A percentile compares a stretch with the other conserved stretches of the same genome.
Evolutionary conservation across 2,113 vertebrate genomes (phyloP).

Genomic region (Chionodraco myersi): DNA sequence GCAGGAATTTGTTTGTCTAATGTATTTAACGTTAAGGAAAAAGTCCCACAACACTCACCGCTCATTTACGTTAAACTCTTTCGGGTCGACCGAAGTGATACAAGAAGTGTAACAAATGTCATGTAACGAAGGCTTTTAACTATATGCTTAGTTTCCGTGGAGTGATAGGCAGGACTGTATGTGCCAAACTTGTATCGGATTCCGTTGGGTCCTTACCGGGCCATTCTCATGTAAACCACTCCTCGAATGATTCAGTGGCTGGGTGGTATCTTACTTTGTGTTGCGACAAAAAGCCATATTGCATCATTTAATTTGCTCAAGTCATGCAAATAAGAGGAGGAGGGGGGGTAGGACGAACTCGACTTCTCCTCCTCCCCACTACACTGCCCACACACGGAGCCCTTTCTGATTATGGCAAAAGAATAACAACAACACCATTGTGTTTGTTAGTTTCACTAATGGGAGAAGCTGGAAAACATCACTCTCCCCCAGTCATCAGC

Average conservation of each 20-base stretch:
- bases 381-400: conserved; percentile 99
- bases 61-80: background rate
- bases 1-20: background rate
- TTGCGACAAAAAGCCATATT: conserved; percentile 99
- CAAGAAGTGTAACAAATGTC: background rate
- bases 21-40: background rate
- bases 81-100: background rate
- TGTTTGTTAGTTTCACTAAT: conserved; percentile 99
- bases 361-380: conserved; percentile 99
- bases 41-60: background rate
- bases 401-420: conserved; percentile 99
- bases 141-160: background rate
- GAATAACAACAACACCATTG: conserved; percentile 99
- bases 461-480: conserved; percentile 99
- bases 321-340: conserved; percentile 98
- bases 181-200: conserved; percentile 53
- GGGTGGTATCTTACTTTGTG: conserved; percentile 99
- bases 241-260: conserved; percentile 94
- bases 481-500: conserved; percentile 93
- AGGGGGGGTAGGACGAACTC: conserved; percentile 92
- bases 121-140: background rate
- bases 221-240: conserved; percentile 97
- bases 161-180: background rate
- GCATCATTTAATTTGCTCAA: conserved; percentile 99
- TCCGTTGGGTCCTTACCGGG: conserved; percentile 56